Conservation (phyloP, 2,888 invertebrate species). For the Aporophyla nigra region DNA sequence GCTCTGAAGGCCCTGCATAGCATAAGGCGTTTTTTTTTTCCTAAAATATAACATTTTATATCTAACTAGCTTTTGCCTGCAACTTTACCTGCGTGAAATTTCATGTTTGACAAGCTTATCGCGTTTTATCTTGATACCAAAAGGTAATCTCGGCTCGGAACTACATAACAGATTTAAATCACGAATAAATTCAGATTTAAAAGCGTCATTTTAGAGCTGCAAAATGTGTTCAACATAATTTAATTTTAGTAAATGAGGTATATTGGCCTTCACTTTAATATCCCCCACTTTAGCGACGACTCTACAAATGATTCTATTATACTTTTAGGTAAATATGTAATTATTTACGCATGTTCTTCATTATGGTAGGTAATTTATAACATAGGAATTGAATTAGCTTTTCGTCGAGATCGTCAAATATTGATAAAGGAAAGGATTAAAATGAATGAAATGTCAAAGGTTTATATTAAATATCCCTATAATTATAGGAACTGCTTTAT, state of each 20-base stretch:
- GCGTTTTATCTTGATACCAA: neutral
- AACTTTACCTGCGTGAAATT: too few species aligned
- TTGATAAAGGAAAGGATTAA: too few species aligned
- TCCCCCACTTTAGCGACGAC: constrained; percentile 9
- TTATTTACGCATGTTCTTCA: neutral
- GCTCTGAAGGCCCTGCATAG: too few species aligned
- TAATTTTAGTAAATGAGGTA: constrained; percentile 42
- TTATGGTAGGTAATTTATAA: neutral
- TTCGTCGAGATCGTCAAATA: neutral
- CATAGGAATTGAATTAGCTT: neutral
- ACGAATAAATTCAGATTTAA: too few species aligned
- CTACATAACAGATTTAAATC: neutral
- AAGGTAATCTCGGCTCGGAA: too few species aligned
- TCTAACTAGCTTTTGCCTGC: too few species aligned
- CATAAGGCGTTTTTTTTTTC: too few species aligned
- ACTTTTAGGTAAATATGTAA: neutral
- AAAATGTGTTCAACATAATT: constrained; percentile 37
- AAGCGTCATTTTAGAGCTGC: constrained; percentile 32
- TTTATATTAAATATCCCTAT: neutral
- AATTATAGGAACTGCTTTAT: neutral
- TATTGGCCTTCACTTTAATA: constrained; percentile 36
- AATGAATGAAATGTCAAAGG: too few species aligned
- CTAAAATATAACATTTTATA: too few species aligned
- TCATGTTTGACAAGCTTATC: too few species aligned
- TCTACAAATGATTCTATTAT: constrained; percentile 19